Evolutionary conservation across 35 echinoderm and acorn worm species (phyloP).

Genomic region (Ptychodera flava): DNA sequence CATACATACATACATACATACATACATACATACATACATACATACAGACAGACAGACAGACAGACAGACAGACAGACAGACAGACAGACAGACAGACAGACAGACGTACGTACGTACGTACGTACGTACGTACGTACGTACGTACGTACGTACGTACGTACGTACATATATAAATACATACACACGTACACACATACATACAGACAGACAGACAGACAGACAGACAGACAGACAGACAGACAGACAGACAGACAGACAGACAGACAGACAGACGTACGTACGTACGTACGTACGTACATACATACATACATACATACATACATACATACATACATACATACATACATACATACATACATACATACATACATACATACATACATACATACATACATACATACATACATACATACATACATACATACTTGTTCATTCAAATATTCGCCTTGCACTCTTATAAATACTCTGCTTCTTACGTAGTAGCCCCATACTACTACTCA

Average conservation of each 20-base stretch:
- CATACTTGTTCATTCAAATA: too few relatives aligned
- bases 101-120: slow-evolving; percentile 23
- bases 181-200: neutral
- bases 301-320: slow-evolving; percentile 37
- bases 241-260: slow-evolving; percentile 19
- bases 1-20: too few relatives aligned
- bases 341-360: slow-evolving; percentile 34
- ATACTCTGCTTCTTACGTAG: too few relatives aligned
- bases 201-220: too few relatives aligned
- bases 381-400: slow-evolving; percentile 25
- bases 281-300: slow-evolving; percentile 26
- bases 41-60: neutral
- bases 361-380: slow-evolving; percentile 21
- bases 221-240: slow-evolving; percentile 16
- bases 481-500: too few relatives aligned
- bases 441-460: neutral
- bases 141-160: neutral
- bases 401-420: slow-evolving; percentile 39
- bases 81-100: neutral
- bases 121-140: slow-evolving; percentile 24
- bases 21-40: too few relatives aligned
- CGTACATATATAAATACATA: neutral
- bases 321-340: slow-evolving; percentile 33
- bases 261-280: slow-evolving; percentile 29
- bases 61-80: neutral